Base-by-base conservation (phyloP, 2,797 vertebrate species). In the Gymnocypris eckloni region DNA sequence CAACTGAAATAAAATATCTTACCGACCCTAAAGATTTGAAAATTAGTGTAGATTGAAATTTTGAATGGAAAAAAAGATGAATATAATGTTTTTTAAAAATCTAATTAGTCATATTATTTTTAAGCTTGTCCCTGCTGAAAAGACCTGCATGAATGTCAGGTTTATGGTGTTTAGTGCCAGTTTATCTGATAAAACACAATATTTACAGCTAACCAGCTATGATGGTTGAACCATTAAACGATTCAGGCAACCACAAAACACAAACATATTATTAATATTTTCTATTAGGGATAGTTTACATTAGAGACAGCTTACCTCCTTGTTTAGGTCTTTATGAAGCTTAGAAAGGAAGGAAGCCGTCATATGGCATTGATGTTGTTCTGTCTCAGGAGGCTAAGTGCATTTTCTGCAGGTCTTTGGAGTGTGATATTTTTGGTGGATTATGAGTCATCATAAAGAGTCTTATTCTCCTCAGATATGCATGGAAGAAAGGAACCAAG, bases 401-500 rank as follows among this genome's bases (percentile, higher is more conserved):
- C 61, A 54, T 85, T 79, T 71, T 52, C 41, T 56, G 28, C 67
- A 59, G 54, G 20, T 72, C 77, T 85, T 85, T 72, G 52, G 66
- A 72, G 69, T 64, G 83, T 71, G 41, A 86, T 81, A 73, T 86
- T 86, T 85, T 86, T 39, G 28, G 76, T 66, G 59, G 56, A 54
- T 73, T 66, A 52, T 86, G 78, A 81, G 54, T 81, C 70, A 86
- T 81, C 69, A 61, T 64, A 70, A 81, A 70, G 48, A 72, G 33
- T 81, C 78, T 81, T 25, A 25, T 79, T 15, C 87, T 10, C 80
- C 87, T 4, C 93, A 99, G 98, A 93, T 98, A 96, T 37, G 89
- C 93, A 64, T 99, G 98, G 97, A 96, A 96, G 90, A 97, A 97
- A 86, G 95, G 97, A 56, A 92, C 91, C 0, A 16, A 87, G 22